Evolutionary conservation across 2,113 vertebrate species (phyloP), one percentile per base, ranked within the genome.

Genomic region (Halichoeres trimaculatus): DNA sequence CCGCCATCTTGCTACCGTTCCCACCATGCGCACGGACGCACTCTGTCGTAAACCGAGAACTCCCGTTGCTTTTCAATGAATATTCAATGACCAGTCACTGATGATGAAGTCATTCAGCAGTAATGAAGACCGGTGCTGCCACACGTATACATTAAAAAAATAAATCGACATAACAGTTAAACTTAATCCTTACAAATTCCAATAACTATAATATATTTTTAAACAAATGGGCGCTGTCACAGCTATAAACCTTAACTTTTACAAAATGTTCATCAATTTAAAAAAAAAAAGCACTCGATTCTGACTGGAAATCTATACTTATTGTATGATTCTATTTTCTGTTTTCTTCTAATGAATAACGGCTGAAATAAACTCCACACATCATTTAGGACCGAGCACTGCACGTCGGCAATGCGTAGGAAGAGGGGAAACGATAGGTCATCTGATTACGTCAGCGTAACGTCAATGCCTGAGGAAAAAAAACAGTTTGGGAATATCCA

Each of bases 1-100:
- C 95, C 97, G 97, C 97, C 97, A 98, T 98, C 96, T 98, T 98
- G 94, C 95, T 94, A 93, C 94, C 95, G 93, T 95, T 94, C 91
- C 94, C 93, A 93, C 94, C 93, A 91, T 91, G 92, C 94, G 92
- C 91, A 74, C 93, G 91, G 90, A 79, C 87, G 88, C 88, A 70
- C 85, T 78, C 78, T 87, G 66, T 83, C 73, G 90, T 93, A 81
- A 94, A 92, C 69, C 74, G 85, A 83, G 79, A 91, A 81, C 83
- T 89, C 76, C 80, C 88, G 73, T 78, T 56, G 86, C 81, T 85
- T 83, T 61, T 67, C 87, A 75, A 80, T 90, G 87, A 95, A 94
- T 94, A 96, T 95, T 95, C 95, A 88, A 94, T 87, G 65, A 88
- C 11, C 76, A 53, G 14, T 24, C 11, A 20, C 40, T 5, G 58